Base-by-base conservation (phyloP, 2,797 vertebrate species). In the Erpetoichthys calabaricus region DNA sequence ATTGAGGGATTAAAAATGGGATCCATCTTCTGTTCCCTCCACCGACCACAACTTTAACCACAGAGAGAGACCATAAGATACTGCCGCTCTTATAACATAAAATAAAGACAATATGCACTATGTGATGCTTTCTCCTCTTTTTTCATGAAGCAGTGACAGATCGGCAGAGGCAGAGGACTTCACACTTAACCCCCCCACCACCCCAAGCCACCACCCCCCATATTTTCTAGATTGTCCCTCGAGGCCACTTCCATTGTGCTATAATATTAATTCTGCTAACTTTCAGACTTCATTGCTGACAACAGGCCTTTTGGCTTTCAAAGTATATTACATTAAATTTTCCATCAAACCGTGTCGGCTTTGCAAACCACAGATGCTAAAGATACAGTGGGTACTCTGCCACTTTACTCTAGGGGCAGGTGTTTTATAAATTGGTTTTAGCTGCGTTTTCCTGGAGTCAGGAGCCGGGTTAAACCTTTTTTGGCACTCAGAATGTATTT, bases 371-470 rank as follows among this genome's bases (percentile, higher is more conserved):
- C 81, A 82, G 82, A 80, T 74, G 78, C 76, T 57, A 47, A 68
- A 72, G 82, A 79, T 73, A 79, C 77, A 71, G 72, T 70, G 71
- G 79, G 72, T 79, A 75, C 73, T 80, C 79, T 75, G 76, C 75
- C 75, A 74, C 74, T 78, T 78, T 81, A 83, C 83, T 88, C 84
- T 66, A 66, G 64, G 78, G 83, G 82, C 84, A 87, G 84, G 87
- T 88, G 83, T 87, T 84, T 83, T 83, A 78, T 82, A 90, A 91
- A 94, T 93, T 92, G 88, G 88, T 90, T 91, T 88, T 83, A 82
- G 82, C 79, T 86, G 87, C 76, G 71, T 79, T 81, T 77, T 75
- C 63, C 76, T 67, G 63, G 69, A 70, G 73, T 72, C 73, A 71
- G 74, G 73, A 75, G 75, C 70, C 61, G 53, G 67, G 70, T 65